Percentiles rank a stretch among this genome's conserved stretches.
Conservation (phyloP, 2,888 invertebrate species). For the Orthosia incerta region DNA sequence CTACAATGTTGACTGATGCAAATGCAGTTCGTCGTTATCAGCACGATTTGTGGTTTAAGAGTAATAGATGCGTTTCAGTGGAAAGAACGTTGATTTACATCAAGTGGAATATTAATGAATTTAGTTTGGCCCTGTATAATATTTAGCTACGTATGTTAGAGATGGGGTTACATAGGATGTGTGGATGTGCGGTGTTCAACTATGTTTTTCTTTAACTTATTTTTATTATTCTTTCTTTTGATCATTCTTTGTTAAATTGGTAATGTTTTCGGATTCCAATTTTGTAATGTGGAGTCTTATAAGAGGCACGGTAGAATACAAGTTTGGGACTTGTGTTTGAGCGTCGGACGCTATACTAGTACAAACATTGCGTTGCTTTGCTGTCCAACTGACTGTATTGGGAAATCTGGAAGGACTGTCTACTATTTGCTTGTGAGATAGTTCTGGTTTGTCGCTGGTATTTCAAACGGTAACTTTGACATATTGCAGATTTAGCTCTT, state of each 20-base stretch:
- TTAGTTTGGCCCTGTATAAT: background rate
- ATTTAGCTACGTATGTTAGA: background rate
- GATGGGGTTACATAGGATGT: no score
- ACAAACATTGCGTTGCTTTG: no score
- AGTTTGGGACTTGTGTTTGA: background rate
- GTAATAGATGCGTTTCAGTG: conserved; percentile 1
- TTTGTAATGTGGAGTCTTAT: no score
- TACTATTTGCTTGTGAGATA: no score
- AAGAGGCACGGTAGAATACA: no score
- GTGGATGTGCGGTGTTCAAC: background rate
- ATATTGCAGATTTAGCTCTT: no score
- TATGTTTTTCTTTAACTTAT: background rate
- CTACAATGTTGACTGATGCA: conserved; percentile 8
- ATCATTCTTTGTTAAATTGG: no score
- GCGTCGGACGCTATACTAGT: background rate
- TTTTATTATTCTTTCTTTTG: no score
- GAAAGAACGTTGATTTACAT: background rate
- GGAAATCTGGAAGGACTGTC: no score
- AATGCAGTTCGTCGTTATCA: conserved; percentile 15
- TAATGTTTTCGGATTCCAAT: background rate
- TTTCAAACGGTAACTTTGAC: no score
- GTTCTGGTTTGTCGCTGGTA: no score
- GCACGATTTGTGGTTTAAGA: background rate
- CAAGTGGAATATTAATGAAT: background rate
- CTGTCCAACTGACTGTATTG: background rate